A percentile compares a stretch with the other conserved stretches of the same genome.
phyloP scores from a whole-genome alignment of 2,888 invertebrate genomes.

The Drosophila rubida region DNA sequence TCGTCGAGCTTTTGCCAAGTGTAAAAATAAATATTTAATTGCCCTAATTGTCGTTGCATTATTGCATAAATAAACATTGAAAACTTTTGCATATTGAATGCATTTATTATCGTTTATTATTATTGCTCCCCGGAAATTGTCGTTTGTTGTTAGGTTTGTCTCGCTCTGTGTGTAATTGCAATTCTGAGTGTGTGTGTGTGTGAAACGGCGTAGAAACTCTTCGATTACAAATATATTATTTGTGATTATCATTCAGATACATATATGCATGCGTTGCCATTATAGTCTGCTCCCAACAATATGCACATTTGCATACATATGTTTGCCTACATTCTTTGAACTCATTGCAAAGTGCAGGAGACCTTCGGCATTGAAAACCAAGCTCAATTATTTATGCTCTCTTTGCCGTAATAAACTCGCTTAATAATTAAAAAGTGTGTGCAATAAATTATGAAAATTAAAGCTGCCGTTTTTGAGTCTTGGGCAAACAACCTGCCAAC shows the following conservation, averaged over 20 bases:
- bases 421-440: constrained; percentile 13
- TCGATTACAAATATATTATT: constrained; percentile 1
- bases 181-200: constrained; percentile 10
- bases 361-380: background rate
- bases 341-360: background rate
- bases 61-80: constrained; percentile 68
- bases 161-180: background rate
- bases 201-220: constrained; percentile 24
- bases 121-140: constrained; percentile 39
- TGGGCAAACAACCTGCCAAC: background rate
- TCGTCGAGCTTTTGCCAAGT: constrained; percentile 42
- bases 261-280: background rate
- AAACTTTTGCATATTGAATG: constrained; percentile 49
- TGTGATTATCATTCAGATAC: background rate
- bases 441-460: background rate
- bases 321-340: background rate
- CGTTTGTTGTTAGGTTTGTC: constrained; percentile 20
- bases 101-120: constrained; percentile 47
- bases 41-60: constrained; percentile 66
- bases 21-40: constrained; percentile 74
- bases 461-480: background rate
- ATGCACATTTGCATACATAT: background rate
- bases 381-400: background rate
- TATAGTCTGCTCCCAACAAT: background rate
- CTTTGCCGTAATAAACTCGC: background rate